Base-by-base conservation (phyloP, 2,797 vertebrate species). In the Mionectes olivaceus region DNA sequence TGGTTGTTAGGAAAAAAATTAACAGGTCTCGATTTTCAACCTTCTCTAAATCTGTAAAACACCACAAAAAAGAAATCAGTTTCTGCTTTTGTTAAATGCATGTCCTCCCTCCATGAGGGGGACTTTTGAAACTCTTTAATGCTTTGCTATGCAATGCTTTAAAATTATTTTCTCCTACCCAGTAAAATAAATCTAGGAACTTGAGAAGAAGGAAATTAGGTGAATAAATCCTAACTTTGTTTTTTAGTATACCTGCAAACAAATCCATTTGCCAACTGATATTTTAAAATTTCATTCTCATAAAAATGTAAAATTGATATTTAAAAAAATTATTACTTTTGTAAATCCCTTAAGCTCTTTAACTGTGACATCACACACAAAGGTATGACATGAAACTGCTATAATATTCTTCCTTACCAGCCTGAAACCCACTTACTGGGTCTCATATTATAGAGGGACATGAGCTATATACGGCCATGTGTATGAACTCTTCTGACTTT, bases 271-370 rank as follows among this genome's bases (percentile, higher is more conserved):
- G 60, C 41, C 56, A 77, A 82, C 19, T 8, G 27, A 64, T 83
- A 67, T 59, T 87, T 78, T 71, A 83, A 90, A 95, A 92, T 59
- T 69, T 87, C 6, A 1, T 87, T 87, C 70, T 79, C 78, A 76
- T 87, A 23, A 87, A 94, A 90, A 90, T 69, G 74, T 84, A 84
- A 82, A 90, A 93, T n/a, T 0, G 0, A 11, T 84, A 60, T 81
- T 94, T 78, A 1, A 77, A 94, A 94, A 89, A 80, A 75, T 82
- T 82, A 76, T 39, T 83, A 76, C 78, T 92, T 61, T 67, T 93
- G 37, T 71, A 87, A 87, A 86, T 68, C 33, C 64, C 11, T 77
- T 88, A 50, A 86, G 52, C 44, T 86, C 70, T 93, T 84, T 33
- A 70, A 49, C 83, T 78, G 32, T 61, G 60, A 63, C 57, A 60